Evolutionary conservation across 1,140 invertebrate species (phyloP).

Genomic region (Acromyrmex heyeri): DNA sequence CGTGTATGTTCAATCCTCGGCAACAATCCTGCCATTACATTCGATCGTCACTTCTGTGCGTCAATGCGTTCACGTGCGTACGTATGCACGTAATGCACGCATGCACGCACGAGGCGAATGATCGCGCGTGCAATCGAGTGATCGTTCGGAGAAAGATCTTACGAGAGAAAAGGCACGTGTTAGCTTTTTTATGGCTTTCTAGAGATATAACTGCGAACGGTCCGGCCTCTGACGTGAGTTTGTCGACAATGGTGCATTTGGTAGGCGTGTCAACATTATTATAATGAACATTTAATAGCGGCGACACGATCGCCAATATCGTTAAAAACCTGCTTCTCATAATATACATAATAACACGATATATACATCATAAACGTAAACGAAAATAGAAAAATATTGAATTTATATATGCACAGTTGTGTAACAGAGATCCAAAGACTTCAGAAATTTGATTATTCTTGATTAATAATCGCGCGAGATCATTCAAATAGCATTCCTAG

Average conservation of each 20-base stretch:
- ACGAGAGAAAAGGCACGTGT: slow-evolving; percentile 34
- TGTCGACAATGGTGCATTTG: slow-evolving; percentile 22
- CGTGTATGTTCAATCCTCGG: slow-evolving; percentile 6
- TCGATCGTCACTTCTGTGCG: slow-evolving; percentile 30
- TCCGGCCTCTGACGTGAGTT: neutral
- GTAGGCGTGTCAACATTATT: neutral
- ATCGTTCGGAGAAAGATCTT: slow-evolving; percentile 44
- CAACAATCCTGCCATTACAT: neutral
- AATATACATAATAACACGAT: slow-evolving; percentile 19
- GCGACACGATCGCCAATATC: neutral
- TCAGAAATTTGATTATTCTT: slow-evolving; percentile 41
- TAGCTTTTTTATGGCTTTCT: slow-evolving; percentile 42
- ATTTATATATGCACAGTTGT: slow-evolving; percentile 9
- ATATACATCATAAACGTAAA: neutral
- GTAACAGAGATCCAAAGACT: slow-evolving; percentile 41
- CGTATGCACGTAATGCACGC: neutral
- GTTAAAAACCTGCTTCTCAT: slow-evolving; percentile 29
- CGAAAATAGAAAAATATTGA: slow-evolving; percentile 37
- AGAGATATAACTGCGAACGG: slow-evolving; percentile 8
- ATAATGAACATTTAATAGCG: slow-evolving; percentile 49
- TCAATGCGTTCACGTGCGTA: slow-evolving; percentile 32
- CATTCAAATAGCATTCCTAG: neutral
- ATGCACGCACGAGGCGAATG: neutral
- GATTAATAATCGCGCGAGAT: neutral
- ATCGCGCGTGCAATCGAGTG: neutral